phyloP scores from a whole-genome alignment of 2,888 invertebrate genomes.

The Copidosoma aretas region DNA sequence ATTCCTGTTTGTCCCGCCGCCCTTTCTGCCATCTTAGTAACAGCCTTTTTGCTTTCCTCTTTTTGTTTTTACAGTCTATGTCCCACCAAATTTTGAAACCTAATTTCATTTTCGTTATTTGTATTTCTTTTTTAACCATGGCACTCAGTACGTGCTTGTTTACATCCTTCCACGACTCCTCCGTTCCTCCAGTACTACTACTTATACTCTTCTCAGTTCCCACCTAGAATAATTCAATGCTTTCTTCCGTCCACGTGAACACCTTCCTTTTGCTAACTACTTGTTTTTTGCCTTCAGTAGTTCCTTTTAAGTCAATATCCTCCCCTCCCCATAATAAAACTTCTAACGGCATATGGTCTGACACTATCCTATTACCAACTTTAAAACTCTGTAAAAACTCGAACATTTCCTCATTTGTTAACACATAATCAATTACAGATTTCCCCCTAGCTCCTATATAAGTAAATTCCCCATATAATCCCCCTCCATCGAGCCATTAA shows the following conservation, averaged over 20 bases:
- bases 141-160: neutral
- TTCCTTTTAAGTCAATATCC: conserved; percentile 17
- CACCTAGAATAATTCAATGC: neutral
- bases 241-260: neutral
- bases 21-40: neutral
- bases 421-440: too few species aligned
- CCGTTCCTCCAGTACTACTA: neutral
- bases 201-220: neutral
- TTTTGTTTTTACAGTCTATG: conserved; percentile 12
- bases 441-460: too few species aligned
- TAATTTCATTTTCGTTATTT: neutral
- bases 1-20: neutral
- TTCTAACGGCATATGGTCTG: too few species aligned
- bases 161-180: neutral
- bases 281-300: conserved; percentile 21
- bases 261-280: neutral
- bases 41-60: conserved; percentile 20
- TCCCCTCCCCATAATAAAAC: too few species aligned
- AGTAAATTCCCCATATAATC: too few species aligned
- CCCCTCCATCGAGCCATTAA: too few species aligned
- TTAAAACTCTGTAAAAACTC: too few species aligned
- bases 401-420: too few species aligned
- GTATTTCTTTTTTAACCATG: neutral
- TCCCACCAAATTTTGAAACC: conserved; percentile 6
- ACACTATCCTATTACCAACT: too few species aligned